Evolutionary conservation across 2,888 invertebrate species (phyloP), one percentile per base, ranked within the genome.

Genomic region (Cephonodes hylas): DNA sequence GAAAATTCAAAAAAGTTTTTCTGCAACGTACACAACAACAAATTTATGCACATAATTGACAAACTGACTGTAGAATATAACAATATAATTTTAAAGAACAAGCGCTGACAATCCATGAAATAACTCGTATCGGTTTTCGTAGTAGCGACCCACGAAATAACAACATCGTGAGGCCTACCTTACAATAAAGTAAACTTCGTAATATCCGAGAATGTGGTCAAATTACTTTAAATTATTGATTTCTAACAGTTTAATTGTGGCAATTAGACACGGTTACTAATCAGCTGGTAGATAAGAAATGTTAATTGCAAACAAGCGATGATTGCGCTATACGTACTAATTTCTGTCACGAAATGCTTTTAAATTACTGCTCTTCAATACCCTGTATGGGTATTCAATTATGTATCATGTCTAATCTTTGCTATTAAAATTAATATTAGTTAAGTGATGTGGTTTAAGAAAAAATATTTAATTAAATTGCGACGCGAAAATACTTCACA

Each of bases 241-340:
- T 86, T 84, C 86, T 81, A 72, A 80, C 76, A 69, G 72, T 85
- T 83, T 89, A 84, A 88, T 86, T 77, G 82, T 79, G 63, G 79
- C 82, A 85, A 88, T 89, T 89, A 89, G 85, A 85, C 72, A 85
- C 88, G 88, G 84, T 82, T 83, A 73, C 71, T 73, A 74, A 71
- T 70, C 69, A 75, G 69, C 71, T 70, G 70, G 61, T 61, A 42
- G 58, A 57, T 57, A 45, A 44, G 60, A 34, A 34, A 38, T 20
- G 60, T 42, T 48, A 53, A 53, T 53, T 53, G 53, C 53, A 27
- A 10, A 15, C 3, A 18, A 13, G 18, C 31, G 53, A 53, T 18
- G 53, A 53, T 53, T 53, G 31, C 45, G 45, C n/a, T 53, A 23
- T 23, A 46, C 31, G 31, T 53, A 53, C 18, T 53, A 48, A 48